Percentiles rank a stretch among this genome's conserved stretches.
Conservation (phyloP, 2,113 vertebrate species). For the Sturnira hondurensis region DNA sequence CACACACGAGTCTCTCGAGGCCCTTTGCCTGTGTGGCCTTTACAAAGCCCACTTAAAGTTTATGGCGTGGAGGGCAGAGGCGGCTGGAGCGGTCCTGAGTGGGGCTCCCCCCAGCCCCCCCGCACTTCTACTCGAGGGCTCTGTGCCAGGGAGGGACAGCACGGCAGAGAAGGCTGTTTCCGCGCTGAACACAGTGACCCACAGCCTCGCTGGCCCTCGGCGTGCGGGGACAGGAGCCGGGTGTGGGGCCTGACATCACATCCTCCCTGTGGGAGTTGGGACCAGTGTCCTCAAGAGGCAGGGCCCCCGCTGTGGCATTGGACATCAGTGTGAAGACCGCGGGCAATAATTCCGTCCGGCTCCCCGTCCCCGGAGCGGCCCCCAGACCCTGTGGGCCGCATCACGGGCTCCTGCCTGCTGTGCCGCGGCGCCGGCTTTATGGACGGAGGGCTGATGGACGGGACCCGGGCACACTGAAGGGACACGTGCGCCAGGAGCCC, state of each 20-base stretch:
- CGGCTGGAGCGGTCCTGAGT: accelerated
- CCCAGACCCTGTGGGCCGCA: accelerated
- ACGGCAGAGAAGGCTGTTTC: background rate
- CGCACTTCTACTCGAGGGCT: background rate
- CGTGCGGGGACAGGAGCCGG: background rate
- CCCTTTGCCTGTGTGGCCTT: background rate
- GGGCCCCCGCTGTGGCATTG: background rate
- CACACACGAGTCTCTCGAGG: background rate
- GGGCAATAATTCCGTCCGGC: no score
- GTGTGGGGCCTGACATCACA: no score
- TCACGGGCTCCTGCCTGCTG: accelerated
- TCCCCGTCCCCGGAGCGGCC: background rate
- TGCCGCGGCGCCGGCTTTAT: background rate
- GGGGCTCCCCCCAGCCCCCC: no score
- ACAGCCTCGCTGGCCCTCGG: background rate
- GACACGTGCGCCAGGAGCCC: no score
- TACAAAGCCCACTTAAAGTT: slow-evolving; percentile 17
- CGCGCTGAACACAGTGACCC: no score
- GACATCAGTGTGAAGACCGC: no score
- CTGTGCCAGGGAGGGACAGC: background rate
- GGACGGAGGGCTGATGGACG: accelerated
- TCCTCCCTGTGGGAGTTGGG: background rate
- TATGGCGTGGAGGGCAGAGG: background rate
- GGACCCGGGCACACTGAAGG: accelerated
- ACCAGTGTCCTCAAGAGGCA: background rate